Base-by-base conservation (phyloP, 2,888 invertebrate species). In the Podabrus alpinus region DNA sequence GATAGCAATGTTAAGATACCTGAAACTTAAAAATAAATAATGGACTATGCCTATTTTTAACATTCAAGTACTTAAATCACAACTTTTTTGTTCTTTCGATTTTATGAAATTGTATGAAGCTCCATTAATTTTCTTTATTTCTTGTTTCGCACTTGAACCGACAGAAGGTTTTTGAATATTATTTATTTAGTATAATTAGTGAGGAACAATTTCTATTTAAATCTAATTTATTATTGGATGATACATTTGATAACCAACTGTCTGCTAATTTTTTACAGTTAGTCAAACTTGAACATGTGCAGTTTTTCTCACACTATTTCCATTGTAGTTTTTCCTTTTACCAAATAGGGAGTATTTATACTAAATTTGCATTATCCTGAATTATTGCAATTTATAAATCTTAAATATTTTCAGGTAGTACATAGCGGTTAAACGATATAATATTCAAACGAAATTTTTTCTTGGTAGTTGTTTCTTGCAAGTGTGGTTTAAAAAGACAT, bases 401-500 rank as follows among this genome's bases (percentile, higher is more conserved):
- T 45, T n/a, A 1, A 7, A 29, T 29, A 29, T 11, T 29, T 10
- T 11, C 25, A 11, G 25, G 10, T 11, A 1, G 25, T 25, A 11
- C 25, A 11, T 25, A 25, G 13, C 29, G 45, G 45, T 45, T 45
- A 45, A 19, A 21, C 2, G 19, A 11, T 15, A 17, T 17, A 62
- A 62, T 17, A 62, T 62, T 19, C 5, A 62, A 62, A 62, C 13
- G 7, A 10, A 9, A 62, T 13, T 62, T 62, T 62, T 62, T 64
- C 5, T 64, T 15, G 62, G 15, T 59, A 64, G 45, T 17, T 29
- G 59, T 71, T 45, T 59, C 45, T 21, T 45, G 15, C 45, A 45
- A 45, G 68, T 29, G 72, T 68, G 45, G 45, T 29, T 68, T 29
- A 15, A 68, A 24, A 45, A 67, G 72, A 72, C 76, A 73, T 73